Conservation (phyloP, 2,797 vertebrate genomes). For the Gephyroberyx darwinii region DNA sequence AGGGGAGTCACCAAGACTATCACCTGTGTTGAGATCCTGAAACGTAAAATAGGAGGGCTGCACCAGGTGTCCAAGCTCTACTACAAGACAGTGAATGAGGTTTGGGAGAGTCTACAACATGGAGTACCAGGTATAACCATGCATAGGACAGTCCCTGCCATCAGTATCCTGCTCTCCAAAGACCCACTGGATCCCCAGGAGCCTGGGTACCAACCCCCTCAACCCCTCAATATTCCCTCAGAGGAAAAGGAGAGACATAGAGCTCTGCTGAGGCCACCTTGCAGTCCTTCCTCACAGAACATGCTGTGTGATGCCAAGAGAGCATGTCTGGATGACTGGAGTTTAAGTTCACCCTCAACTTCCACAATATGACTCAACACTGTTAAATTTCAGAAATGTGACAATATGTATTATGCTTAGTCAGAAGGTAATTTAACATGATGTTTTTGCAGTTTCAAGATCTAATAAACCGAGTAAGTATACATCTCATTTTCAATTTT, state of each 20-base stretch:
- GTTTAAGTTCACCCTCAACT: slow-evolving; percentile 19
- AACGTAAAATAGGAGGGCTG: slow-evolving; percentile 87
- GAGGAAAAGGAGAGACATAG: slow-evolving; percentile 37
- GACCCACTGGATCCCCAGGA: slow-evolving; percentile 89
- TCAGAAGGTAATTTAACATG: not conserved
- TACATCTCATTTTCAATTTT: too few species aligned
- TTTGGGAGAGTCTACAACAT: slow-evolving; percentile 84
- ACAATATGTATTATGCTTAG: not conserved
- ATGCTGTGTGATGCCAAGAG: slow-evolving; percentile 76
- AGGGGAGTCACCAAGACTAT: slow-evolving; percentile 92
- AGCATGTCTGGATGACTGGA: slow-evolving; percentile 54
- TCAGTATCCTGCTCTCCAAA: slow-evolving; percentile 93
- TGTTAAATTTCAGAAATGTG: not conserved
- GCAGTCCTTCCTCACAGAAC: slow-evolving; percentile 41
- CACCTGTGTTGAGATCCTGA: slow-evolving; percentile 95
- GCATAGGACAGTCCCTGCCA: slow-evolving; percentile 88
- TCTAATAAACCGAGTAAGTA: too few species aligned
- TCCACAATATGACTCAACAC: not conserved
- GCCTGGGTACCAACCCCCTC: slow-evolving; percentile 88
- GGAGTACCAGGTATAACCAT: slow-evolving; percentile 74
- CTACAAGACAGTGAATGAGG: slow-evolving; percentile 86
- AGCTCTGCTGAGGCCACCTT: slow-evolving; percentile 62
- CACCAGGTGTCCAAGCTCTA: slow-evolving; percentile 92
- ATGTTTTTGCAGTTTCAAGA: not conserved
- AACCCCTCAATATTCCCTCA: slow-evolving; percentile 30